Evolutionary conservation across 2,888 invertebrate species (phyloP).

Genomic region (Drosophila mercatorum): DNA sequence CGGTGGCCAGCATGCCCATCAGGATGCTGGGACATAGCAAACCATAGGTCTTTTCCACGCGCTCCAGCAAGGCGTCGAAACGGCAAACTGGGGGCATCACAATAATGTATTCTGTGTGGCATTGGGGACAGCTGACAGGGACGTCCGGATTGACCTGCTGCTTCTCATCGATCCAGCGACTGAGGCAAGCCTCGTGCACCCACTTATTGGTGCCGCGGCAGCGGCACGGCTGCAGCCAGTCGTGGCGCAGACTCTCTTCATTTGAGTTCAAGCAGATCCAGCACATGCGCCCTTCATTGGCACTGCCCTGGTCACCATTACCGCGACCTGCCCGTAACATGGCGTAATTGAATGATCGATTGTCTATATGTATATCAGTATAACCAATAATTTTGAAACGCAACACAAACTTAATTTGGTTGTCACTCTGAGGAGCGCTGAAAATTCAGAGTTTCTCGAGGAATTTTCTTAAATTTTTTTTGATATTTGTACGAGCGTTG

Average conservation of each 20-base stretch:
- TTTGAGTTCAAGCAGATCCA: conserved; percentile 66
- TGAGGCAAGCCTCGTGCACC: conserved; percentile 67
- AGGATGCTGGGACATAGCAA: conserved; percentile 48
- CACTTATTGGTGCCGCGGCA: conserved; percentile 64
- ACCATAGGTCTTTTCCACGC: conserved; percentile 41
- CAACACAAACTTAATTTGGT: conserved; percentile 25
- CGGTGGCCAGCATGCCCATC: conserved; percentile 47
- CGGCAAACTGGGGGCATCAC: conserved; percentile 44
- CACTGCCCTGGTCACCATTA: neutral
- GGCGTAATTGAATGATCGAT: neutral
- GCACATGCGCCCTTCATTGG: conserved; percentile 45
- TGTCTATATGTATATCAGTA: neutral
- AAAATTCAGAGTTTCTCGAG: conserved; percentile 18
- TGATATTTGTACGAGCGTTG: neutral
- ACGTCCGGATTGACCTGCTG: conserved; percentile 33
- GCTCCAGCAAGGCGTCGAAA: conserved; percentile 53
- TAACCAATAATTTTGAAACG: conserved; percentile 37
- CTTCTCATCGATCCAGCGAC: conserved; percentile 64
- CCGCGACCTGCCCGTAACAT: conserved; percentile 34
- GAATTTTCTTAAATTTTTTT: conserved; percentile 11
- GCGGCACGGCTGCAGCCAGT: conserved; percentile 70
- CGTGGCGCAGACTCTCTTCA: conserved; percentile 31
- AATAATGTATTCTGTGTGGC: conserved; percentile 60
- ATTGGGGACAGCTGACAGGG: conserved; percentile 53
- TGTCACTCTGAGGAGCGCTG: conserved; percentile 6